A percentile compares a stretch with the other conserved stretches of the same genome.
Evolutionary conservation across 2,797 vertebrate genomes (phyloP).

Genomic region (Takifugu rubripes): DNA sequence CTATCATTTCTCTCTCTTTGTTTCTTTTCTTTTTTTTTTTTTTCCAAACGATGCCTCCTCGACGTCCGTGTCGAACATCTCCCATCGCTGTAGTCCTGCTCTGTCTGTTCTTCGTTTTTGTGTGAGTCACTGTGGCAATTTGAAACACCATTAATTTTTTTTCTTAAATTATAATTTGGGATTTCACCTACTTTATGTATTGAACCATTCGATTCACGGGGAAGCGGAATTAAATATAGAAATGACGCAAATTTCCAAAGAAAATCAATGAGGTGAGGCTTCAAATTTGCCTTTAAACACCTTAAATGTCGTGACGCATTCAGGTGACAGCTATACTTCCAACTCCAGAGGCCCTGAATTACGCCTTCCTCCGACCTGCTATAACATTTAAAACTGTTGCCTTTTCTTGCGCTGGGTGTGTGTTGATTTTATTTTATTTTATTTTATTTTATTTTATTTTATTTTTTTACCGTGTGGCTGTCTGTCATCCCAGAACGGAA

Average conservation of each 20-base stretch:
- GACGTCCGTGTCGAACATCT: constrained; percentile 52
- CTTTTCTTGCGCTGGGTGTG: constrained; percentile 55
- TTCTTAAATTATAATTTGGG: no score
- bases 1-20: constrained; percentile 11
- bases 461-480: constrained; percentile 61
- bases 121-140: constrained; percentile 44
- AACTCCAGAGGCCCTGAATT: no score
- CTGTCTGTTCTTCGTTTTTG: constrained; percentile 52
- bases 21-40: not conserved
- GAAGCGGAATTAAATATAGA: no score
- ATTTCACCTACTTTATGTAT: no score
- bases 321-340: no score
- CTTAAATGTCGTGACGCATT: no score
- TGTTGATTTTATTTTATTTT: constrained; percentile 41
- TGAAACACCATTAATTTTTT: constrained; percentile 4
- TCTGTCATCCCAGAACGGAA: constrained; percentile 77
- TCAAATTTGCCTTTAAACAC: no score
- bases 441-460: not conserved
- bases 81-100: constrained; percentile 53
- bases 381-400: constrained; percentile 48
- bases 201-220: no score
- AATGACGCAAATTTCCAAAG: no score
- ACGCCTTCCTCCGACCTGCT: no score
- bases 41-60: not conserved
- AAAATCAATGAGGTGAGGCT: no score